phyloP scores from a whole-genome alignment of 2,113 vertebrate genomes.

The Lamprologus callipterus region DNA sequence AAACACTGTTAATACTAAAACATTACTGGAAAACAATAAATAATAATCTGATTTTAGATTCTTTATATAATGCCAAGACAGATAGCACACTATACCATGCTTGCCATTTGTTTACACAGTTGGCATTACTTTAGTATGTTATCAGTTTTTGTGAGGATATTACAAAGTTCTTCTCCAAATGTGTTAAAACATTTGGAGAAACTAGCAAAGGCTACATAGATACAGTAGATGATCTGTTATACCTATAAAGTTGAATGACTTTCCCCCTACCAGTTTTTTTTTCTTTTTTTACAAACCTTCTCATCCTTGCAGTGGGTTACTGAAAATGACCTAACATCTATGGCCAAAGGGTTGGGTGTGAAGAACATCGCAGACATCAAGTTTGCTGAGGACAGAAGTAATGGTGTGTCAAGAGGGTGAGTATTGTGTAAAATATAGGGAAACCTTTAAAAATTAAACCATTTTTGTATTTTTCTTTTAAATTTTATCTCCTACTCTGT shows the following conservation, averaged over 20 bases:
- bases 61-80: not conserved
- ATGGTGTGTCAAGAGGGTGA: slow-evolving; percentile 97
- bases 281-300: not conserved
- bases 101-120: not conserved
- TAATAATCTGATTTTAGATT: not conserved
- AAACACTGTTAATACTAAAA: not conserved
- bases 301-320: slow-evolving; percentile 83
- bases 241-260: not conserved
- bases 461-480: not conserved
- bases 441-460: not conserved
- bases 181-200: not conserved
- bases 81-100: not conserved
- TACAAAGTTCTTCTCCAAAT: not conserved
- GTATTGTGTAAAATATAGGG: not conserved
- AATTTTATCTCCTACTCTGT: not conserved
- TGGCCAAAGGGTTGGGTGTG: slow-evolving; percentile 81
- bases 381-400: slow-evolving; percentile 88
- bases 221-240: not conserved
- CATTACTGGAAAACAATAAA: not conserved
- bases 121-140: not conserved
- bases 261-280: not conserved
- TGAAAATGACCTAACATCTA: slow-evolving; percentile 81
- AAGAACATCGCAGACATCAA: slow-evolving; percentile 85
- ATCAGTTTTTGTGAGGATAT: not conserved
- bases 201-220: not conserved